Evolutionary conservation across 1,140 invertebrate species (phyloP), one percentile per base, ranked within the genome.

Genomic region (Gerris buenoi): DNA sequence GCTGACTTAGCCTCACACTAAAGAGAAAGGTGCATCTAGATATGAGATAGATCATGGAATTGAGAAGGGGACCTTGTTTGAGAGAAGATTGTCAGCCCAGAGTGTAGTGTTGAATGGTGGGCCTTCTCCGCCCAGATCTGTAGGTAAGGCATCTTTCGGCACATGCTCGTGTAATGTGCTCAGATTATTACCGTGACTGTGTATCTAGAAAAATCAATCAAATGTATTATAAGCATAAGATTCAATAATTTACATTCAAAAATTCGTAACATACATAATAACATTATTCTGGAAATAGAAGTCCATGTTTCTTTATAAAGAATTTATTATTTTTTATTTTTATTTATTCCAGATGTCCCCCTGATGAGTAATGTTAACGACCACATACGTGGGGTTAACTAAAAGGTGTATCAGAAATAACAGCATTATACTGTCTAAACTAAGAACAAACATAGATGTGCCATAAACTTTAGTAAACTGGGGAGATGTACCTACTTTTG

Each of bases 101-200:
- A 82, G 77, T 68, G 86, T 82, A 10, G 88, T 85, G 74, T 91
- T 90, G 72, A 90, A 89, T 1, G 87, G 86, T 13, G 88, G 88
- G 26, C 85, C 84, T 72, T 89, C 88, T 2, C 92, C 92, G 25
- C 90, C 91, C 22, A 93, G 77, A 76, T 94, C 91, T 1, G 89
- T 85, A 25, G 91, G 91, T 63, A 95, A 76, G 70, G 92, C 86
- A 73, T 93, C 89, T 64, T 85, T 84, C n/a, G 86, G 84, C 46
- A 95, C 79, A 70, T 87, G 81, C 70, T 89, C 82, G 73, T 94
- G 91, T 25, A 94, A 78, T 3, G 86, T 90, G 59, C 86, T 88
- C 68, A 93, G 77, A 78, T 94, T 93, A 71, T 90, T 90, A 2
- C 91, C 91, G 78, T 93, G 90, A 33, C 91, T 81, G 73, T 84